Percentiles rank a stretch among this genome's conserved stretches.
phyloP scores from a whole-genome alignment of 2,888 invertebrate species.

The Lasioglossum lativentre region DNA sequence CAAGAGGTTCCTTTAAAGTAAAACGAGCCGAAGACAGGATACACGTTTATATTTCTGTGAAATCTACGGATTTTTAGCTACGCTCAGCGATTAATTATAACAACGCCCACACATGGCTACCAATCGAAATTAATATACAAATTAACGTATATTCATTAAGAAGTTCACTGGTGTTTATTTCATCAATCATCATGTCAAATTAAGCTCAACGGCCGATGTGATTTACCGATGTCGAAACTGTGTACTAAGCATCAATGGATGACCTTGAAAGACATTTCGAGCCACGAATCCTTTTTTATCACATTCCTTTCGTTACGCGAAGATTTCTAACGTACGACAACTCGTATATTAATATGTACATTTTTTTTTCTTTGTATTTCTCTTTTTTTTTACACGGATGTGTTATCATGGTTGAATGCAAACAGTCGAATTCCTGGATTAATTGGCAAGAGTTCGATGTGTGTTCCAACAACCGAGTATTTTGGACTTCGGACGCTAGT shows the following conservation, averaged over 20 bases:
- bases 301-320: slow-evolving; percentile 38
- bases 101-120: background rate
- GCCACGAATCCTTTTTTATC: slow-evolving; percentile 31
- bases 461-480: slow-evolving; percentile 36
- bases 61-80: slow-evolving; percentile 52
- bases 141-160: background rate
- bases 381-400: background rate
- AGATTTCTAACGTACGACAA: slow-evolving; percentile 28
- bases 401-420: background rate
- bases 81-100: slow-evolving; percentile 40
- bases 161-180: background rate
- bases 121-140: background rate
- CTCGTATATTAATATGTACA: slow-evolving; percentile 10
- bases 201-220: slow-evolving; percentile 15
- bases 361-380: slow-evolving; percentile 25
- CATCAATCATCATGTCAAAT: slow-evolving; percentile 12
- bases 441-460: slow-evolving; percentile 21
- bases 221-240: slow-evolving; percentile 38
- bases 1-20: slow-evolving; percentile 37
- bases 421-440: slow-evolving; percentile 17
- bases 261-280: slow-evolving; percentile 58
- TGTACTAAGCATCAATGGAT: slow-evolving; percentile 42
- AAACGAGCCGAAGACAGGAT: slow-evolving; percentile 33
- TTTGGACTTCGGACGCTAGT: slow-evolving; percentile 49
- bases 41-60: slow-evolving; percentile 52